A percentile compares a stretch with the other conserved stretches of the same genome.
Conservation (phyloP, 2,888 invertebrate species). For the Monopis laevigella region DNA sequence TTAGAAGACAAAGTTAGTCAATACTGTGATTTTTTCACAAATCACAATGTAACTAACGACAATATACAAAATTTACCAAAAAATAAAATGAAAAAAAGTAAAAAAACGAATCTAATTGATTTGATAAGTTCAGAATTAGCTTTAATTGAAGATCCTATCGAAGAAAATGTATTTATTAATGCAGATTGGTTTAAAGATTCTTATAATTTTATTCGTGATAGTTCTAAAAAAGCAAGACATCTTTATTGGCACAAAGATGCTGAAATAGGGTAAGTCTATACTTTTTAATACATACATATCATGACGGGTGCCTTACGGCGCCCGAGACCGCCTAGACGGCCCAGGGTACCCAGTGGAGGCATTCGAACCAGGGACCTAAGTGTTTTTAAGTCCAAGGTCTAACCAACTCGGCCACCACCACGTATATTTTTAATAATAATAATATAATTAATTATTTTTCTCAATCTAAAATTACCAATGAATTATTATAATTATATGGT, state of each 20-base stretch:
- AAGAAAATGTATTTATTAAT: slow-evolving; percentile 31
- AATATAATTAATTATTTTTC: slow-evolving; percentile 1
- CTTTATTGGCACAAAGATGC: slow-evolving; percentile 23
- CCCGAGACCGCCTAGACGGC: too few relatives aligned
- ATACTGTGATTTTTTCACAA: slow-evolving; percentile 43
- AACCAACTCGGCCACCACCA: too few relatives aligned
- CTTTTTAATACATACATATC: too few relatives aligned
- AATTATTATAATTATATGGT: too few relatives aligned
- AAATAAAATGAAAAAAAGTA: slow-evolving; percentile 26
- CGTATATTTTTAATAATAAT: too few relatives aligned
- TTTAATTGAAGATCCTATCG: slow-evolving; percentile 27
- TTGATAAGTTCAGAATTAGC: slow-evolving; percentile 40
- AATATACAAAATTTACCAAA: slow-evolving; percentile 34
- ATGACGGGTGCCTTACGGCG: too few relatives aligned
- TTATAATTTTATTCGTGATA: slow-evolving; percentile 20
- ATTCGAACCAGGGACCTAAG: too few relatives aligned
- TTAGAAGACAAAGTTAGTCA: too few relatives aligned
- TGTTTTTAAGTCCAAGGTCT: too few relatives aligned
- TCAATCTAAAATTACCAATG: too few relatives aligned
- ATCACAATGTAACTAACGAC: slow-evolving; percentile 26
- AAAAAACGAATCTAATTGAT: slow-evolving; percentile 36
- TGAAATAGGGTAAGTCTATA: slow-evolving; percentile 34
- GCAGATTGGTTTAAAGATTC: slow-evolving; percentile 28
- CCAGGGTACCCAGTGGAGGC: too few relatives aligned
- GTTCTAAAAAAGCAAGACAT: slow-evolving; percentile 21